Evolutionary conservation across 2,888 invertebrate species (phyloP).

Genomic region (Platycheirus albimanus): DNA sequence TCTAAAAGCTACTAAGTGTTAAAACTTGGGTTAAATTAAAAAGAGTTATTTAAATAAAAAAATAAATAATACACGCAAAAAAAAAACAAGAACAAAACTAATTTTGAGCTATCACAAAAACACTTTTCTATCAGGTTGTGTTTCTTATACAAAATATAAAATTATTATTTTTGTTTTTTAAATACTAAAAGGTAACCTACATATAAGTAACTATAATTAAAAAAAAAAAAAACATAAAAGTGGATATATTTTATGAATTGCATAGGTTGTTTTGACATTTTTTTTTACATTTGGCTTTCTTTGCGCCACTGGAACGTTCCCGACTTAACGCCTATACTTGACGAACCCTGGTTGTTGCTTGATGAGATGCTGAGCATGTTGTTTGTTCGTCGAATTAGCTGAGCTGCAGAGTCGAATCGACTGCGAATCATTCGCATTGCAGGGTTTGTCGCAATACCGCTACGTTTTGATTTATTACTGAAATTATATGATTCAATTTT

Average conservation of each 20-base stretch:
- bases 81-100: conserved; percentile 26
- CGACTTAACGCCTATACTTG: conserved; percentile 83
- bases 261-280: conserved; percentile 35
- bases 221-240: conserved; percentile 58
- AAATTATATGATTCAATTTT: too few species aligned
- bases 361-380: conserved; percentile 81
- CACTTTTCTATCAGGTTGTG: conserved; percentile 63
- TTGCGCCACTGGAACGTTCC: conserved; percentile 83
- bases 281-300: conserved; percentile 83
- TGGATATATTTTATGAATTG: conserved; percentile 37
- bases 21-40: conserved; percentile 41
- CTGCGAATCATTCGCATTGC: conserved; percentile 90
- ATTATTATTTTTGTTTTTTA: too few species aligned
- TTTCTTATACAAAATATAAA: conserved; percentile 65
- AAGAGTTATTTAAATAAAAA: conserved; percentile 20
- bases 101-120: conserved; percentile 74
- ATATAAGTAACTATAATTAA: too few species aligned
- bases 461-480: conserved; percentile 87
- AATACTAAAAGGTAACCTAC: too few species aligned
- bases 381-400: conserved; percentile 82
- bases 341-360: conserved; percentile 82
- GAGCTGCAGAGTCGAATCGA: conserved; percentile 83
- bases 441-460: conserved; percentile 93
- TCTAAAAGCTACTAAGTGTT: conserved; percentile 39
- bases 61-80: conserved; percentile 53